Conservation (phyloP, 2,888 invertebrate species). For the Dryobota labecula region DNA sequence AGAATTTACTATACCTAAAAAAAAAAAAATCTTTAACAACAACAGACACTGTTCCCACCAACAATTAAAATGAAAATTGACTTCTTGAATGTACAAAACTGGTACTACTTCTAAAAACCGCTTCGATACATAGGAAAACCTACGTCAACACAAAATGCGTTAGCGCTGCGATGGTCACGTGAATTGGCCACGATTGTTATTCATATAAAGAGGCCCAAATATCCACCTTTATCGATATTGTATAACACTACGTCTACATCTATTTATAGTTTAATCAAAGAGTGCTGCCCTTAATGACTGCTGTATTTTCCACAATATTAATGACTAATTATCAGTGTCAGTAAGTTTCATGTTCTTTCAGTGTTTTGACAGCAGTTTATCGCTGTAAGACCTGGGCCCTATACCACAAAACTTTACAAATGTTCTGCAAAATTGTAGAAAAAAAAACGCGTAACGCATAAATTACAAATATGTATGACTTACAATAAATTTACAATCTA, state of each 20-base stretch:
- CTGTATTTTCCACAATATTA: neutral
- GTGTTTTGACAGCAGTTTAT: neutral
- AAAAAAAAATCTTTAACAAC: too few species aligned
- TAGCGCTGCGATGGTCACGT: conserved; percentile 24
- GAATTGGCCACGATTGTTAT: conserved; percentile 31
- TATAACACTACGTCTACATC: neutral
- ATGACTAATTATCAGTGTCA: too few species aligned
- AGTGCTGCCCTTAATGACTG: neutral
- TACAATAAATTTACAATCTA: too few species aligned
- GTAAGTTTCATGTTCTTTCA: neutral
- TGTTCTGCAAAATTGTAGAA: too few species aligned
- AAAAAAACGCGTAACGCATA: too few species aligned
- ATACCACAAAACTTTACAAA: too few species aligned
- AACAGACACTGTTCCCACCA: neutral
- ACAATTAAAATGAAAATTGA: neutral
- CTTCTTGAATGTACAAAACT: neutral
- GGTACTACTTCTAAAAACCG: neutral
- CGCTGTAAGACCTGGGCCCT: neutral
- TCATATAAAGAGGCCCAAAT: conserved; percentile 36
- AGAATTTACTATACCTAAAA: neutral
- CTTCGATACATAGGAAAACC: neutral
- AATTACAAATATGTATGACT: too few species aligned
- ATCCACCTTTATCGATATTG: conserved; percentile 11
- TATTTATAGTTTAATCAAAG: conserved; percentile 4
- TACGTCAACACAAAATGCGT: conserved; percentile 30